Base-by-base conservation (phyloP, 2,797 vertebrate species). In the Bovichtus variegatus region DNA sequence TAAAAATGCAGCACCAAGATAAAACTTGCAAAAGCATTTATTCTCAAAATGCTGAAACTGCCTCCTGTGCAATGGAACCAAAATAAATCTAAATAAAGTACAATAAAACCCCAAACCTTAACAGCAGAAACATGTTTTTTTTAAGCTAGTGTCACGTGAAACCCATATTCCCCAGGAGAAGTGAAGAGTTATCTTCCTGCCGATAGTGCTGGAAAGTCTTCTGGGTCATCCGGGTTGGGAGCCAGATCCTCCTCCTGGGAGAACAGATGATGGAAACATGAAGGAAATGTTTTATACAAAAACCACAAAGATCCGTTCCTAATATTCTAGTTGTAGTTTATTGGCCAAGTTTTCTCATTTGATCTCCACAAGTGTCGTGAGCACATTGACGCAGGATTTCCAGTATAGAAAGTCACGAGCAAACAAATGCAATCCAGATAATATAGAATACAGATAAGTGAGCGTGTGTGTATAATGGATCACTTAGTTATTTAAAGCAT, bases 211-310 rank as follows among this genome's bases (percentile, higher is more conserved):
- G 98, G 98, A 86, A 99, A 99, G 93, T 97, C 98, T 89, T 99
- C 98, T 69, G 97, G 98, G 91, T 99, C 96, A 83, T 99, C 97
- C 59, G 98, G 97, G 82, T 99, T 96, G 65, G 98, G 98, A 88
- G 96, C 97, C 72, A 87, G 65, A 46, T 62, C 58, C 18, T 83
- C 74, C 18, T 62, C 87, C 92, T 94, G 25, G 12, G 1, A 71
- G 62, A 67, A 57, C 2, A 23, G 1, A n/a, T 2, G 34, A 31
- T 41, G 53, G 0, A 13, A 41, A 62, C 21, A 41, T 0, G 38
- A 19, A 34, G 15, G 18, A 23, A 18, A 51, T 34, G 34, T 34
- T n/a, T 40, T 6, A 5, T 9, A 18, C 4, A 50, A 49, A 40
- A 5, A 1, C 10, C 8, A 51, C 9, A 36, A 21, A 10, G 3